Conservation (phyloP, 2,797 vertebrate genomes). For the Sus cebifrons region DNA sequence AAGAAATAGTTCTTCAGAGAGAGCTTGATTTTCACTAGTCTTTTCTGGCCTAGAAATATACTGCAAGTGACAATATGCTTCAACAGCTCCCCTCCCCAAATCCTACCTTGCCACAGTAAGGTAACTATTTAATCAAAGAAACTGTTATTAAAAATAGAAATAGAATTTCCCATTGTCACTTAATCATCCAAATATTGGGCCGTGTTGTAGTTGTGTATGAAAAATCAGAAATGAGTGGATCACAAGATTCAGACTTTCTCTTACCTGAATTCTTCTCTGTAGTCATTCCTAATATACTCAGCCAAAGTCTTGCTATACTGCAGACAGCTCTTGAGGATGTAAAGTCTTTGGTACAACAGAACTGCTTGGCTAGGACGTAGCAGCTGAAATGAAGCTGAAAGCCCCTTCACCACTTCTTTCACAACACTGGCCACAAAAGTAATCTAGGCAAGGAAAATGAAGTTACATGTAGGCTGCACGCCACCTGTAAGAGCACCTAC, state of each 20-base stretch:
- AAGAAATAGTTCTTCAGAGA: neutral
- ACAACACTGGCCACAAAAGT: conserved; percentile 90
- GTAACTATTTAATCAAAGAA: conserved; percentile 4
- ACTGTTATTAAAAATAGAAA: conserved; percentile 1
- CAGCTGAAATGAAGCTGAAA: conserved; percentile 84
- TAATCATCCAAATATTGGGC: neutral
- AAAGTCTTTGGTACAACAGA: conserved; percentile 92
- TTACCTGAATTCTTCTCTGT: conserved; percentile 93
- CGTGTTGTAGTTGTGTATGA: neutral
- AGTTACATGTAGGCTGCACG: neutral
- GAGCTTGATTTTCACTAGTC: neutral
- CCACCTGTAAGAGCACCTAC: neutral
- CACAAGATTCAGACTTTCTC: neutral
- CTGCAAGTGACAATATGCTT: neutral
- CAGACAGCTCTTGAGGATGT: conserved; percentile 91
- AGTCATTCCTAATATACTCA: conserved; percentile 88
- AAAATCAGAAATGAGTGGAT: neutral
- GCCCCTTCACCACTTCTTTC: conserved; percentile 88
- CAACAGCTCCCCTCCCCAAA: neutral
- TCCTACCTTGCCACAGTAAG: neutral
- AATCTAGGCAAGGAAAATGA: conserved; percentile 84
- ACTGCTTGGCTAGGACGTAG: conserved; percentile 89
- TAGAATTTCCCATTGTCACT: neutral
- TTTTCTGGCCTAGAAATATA: neutral
- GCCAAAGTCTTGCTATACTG: conserved; percentile 89